Conservation (phyloP, 1,140 invertebrate species). For the Sitobion miscanthi region DNA sequence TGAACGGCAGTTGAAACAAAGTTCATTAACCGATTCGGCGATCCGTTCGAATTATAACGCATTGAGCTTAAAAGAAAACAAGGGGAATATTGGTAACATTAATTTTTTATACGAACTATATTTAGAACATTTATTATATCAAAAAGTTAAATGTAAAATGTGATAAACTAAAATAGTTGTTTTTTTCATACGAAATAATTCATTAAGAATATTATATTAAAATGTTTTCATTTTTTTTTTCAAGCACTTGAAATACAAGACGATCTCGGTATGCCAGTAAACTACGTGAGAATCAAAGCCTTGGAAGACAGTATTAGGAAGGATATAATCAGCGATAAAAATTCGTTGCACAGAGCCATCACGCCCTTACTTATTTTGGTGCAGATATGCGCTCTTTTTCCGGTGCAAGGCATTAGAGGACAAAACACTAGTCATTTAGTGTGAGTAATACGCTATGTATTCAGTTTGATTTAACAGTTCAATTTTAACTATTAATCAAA, state of each 20-base stretch:
- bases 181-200: not conserved
- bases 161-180: not conserved
- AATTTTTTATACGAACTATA: not conserved
- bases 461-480: not conserved
- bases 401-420: conserved; percentile 63
- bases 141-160: not conserved
- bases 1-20: not conserved
- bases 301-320: conserved; percentile 40
- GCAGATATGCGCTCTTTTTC: conserved; percentile 65
- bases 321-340: conserved; percentile 48
- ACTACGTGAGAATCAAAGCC: not conserved
- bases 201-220: no score
- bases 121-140: not conserved
- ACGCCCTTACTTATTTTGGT: conserved; percentile 64
- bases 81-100: not conserved
- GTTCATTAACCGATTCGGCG: not conserved
- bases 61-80: not conserved
- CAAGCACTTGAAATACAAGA: conserved; percentile 1
- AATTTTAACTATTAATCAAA: no score
- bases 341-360: conserved; percentile 63
- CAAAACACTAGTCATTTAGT: conserved; percentile 63
- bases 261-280: not conserved
- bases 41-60: not conserved
- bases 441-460: conserved; percentile 58
- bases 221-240: not conserved